Conservation (phyloP, 2,113 vertebrate genomes). For the Dipodomys stephensi region DNA sequence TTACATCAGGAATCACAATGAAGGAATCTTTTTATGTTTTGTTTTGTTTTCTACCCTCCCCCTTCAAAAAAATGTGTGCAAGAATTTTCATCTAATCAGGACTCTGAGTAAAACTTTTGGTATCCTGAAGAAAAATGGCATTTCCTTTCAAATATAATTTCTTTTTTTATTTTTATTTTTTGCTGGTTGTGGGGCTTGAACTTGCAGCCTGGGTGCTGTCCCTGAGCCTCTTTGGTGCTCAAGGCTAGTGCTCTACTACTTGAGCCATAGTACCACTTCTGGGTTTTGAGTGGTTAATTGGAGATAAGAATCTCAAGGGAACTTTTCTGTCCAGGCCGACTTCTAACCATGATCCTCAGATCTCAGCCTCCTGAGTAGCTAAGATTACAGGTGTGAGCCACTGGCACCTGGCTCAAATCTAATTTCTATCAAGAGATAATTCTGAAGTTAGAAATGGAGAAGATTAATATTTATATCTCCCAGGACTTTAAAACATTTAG, state of each 20-base stretch:
- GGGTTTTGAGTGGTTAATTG: too few species aligned
- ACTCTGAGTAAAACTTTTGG: background rate
- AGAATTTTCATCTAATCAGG: constrained; percentile 8
- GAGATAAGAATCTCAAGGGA: too few species aligned
- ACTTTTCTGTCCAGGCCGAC: too few species aligned
- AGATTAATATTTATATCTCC: background rate
- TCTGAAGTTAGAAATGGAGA: background rate
- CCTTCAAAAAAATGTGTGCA: background rate
- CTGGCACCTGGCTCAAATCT: too few species aligned
- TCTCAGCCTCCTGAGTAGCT: too few species aligned
- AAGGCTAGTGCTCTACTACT: too few species aligned
- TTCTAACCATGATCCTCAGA: too few species aligned
- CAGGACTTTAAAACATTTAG: constrained; percentile 17
- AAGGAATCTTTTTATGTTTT: background rate
- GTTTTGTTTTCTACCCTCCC: background rate
- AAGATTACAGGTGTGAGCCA: too few species aligned
- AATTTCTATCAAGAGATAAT: background rate
- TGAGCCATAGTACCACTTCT: too few species aligned
- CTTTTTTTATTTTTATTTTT: background rate
- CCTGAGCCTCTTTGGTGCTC: too few species aligned
- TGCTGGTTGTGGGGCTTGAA: too few species aligned
- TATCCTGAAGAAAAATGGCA: background rate
- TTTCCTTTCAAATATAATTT: constrained; percentile 55
- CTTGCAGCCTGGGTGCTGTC: too few species aligned
- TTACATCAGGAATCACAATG: constrained; percentile 18